phyloP scores from a whole-genome alignment of 1,140 invertebrate species.

The Bombus impatiens region DNA sequence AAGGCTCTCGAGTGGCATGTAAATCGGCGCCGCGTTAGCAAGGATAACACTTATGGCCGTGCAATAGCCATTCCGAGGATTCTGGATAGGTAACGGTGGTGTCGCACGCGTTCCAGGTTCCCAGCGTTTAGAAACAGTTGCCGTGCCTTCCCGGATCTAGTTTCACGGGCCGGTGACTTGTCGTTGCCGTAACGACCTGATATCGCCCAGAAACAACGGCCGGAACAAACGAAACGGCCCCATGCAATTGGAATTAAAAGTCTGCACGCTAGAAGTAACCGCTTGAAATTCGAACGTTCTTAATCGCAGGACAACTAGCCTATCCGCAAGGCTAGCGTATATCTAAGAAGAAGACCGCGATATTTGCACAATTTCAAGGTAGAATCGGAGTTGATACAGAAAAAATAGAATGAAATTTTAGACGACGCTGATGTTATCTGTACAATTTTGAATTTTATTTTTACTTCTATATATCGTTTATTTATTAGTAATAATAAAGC shows the following conservation, averaged over 20 bases:
- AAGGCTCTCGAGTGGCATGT: slow-evolving; percentile 51
- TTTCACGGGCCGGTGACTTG: slow-evolving; percentile 46
- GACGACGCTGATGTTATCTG: too few species aligned
- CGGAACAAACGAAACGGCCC: slow-evolving; percentile 37
- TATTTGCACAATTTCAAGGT: too few species aligned
- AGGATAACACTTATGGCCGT: slow-evolving; percentile 35
- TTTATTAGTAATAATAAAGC: too few species aligned
- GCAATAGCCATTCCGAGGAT: slow-evolving; percentile 8
- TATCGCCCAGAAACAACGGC: slow-evolving; percentile 19
- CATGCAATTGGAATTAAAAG: slow-evolving; percentile 41
- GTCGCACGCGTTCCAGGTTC: not conserved
- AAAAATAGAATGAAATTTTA: too few species aligned
- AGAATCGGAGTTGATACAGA: too few species aligned
- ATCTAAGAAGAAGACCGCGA: too few species aligned
- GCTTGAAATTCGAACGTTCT: slow-evolving; percentile 18
- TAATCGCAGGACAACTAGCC: not conserved
- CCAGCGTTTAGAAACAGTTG: slow-evolving; percentile 14
- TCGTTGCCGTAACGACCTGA: slow-evolving; percentile 47
- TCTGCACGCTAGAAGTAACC: slow-evolving; percentile 4
- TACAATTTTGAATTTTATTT: too few species aligned
- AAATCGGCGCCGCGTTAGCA: slow-evolving; percentile 49
- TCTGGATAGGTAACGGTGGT: not conserved
- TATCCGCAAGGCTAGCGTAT: too few species aligned
- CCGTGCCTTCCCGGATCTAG: slow-evolving; percentile 35
- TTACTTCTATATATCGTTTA: too few species aligned